A percentile compares a stretch with the other conserved stretches of the same genome.
Evolutionary conservation across 2,888 invertebrate species (phyloP).

Genomic region (Pogonocherus hispidulus): DNA sequence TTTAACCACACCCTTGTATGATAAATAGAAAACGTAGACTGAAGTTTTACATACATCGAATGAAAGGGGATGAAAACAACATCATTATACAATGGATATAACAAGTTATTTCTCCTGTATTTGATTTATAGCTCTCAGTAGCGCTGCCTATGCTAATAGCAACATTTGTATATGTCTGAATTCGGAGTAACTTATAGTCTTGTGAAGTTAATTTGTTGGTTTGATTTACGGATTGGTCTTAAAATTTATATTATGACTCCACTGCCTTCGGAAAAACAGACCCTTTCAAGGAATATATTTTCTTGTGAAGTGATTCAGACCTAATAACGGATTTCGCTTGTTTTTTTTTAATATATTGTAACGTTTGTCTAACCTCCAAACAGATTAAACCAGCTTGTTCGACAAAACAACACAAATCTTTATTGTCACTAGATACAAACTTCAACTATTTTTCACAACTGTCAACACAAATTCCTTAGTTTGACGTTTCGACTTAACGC

Average conservation of each 20-base stretch:
- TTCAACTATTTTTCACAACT: too few relatives aligned
- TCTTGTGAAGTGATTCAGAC: background rate
- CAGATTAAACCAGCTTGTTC: too few relatives aligned
- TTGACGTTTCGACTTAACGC: too few relatives aligned
- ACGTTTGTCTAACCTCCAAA: too few relatives aligned
- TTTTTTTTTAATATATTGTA: too few relatives aligned
- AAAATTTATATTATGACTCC: conserved; percentile 54
- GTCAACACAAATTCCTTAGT: too few relatives aligned
- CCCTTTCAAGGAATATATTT: background rate
- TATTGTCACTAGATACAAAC: too few relatives aligned
- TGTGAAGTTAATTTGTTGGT: conserved; percentile 70
- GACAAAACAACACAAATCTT: too few relatives aligned
- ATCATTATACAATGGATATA: conserved; percentile 69
- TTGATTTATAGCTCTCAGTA: conserved; percentile 68
- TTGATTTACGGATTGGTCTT: conserved; percentile 67
- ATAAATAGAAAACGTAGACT: conserved; percentile 49
- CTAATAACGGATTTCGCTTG: too few relatives aligned
- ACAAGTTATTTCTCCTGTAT: conserved; percentile 69
- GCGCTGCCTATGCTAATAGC: conserved; percentile 70
- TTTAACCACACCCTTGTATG: conserved; percentile 44
- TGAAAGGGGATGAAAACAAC: conserved; percentile 67
- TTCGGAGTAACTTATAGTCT: conserved; percentile 67
- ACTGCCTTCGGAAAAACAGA: conserved; percentile 48
- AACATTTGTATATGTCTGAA: conserved; percentile 68
- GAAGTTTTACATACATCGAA: conserved; percentile 64